A percentile compares a stretch with the other conserved stretches of the same genome.
phyloP scores from a whole-genome alignment of 1,140 invertebrate species.

The Micrasema minimum region DNA sequence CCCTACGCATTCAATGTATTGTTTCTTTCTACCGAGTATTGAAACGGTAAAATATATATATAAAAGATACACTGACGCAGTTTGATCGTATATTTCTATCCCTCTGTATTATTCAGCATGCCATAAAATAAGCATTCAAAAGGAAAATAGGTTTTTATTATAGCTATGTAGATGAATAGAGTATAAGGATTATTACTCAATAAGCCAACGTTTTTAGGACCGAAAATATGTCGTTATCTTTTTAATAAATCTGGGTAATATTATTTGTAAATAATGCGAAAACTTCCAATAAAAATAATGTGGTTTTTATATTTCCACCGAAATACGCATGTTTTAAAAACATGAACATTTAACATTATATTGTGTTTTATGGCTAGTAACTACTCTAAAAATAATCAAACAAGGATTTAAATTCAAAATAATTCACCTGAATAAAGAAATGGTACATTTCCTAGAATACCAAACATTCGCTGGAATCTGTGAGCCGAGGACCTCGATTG shows the following conservation, averaged over 20 bases:
- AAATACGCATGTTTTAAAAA: too few relatives aligned
- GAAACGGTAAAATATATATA: conserved; percentile 26
- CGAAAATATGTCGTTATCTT: conserved; percentile 3
- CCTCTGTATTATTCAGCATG: conserved; percentile 38
- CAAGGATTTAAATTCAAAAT: too few relatives aligned
- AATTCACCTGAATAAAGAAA: conserved; percentile 1
- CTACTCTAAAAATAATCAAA: too few relatives aligned
- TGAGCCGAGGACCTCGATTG: conserved; percentile 44
- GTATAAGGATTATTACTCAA: conserved; percentile 17
- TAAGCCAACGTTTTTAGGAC: background rate
- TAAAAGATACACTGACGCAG: conserved; percentile 16
- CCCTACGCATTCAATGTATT: background rate
- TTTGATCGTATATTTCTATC: conserved; percentile 25
- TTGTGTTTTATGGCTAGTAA: too few relatives aligned
- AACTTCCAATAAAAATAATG: background rate
- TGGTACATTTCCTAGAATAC: too few relatives aligned
- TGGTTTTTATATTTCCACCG: too few relatives aligned
- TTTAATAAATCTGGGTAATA: background rate
- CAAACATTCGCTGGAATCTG: conserved; percentile 5
- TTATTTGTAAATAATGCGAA: background rate
- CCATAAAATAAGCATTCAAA: conserved; percentile 41
- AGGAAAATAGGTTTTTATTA: conserved; percentile 25
- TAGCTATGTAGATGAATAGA: conserved; percentile 15
- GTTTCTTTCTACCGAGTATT: conserved; percentile 2
- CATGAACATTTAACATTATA: too few relatives aligned